These are phyloP conservation scores for Neodiprion fabricii DNA, from an alignment of 1,140 invertebrate species.

Conservation along the genomic window DNA sequence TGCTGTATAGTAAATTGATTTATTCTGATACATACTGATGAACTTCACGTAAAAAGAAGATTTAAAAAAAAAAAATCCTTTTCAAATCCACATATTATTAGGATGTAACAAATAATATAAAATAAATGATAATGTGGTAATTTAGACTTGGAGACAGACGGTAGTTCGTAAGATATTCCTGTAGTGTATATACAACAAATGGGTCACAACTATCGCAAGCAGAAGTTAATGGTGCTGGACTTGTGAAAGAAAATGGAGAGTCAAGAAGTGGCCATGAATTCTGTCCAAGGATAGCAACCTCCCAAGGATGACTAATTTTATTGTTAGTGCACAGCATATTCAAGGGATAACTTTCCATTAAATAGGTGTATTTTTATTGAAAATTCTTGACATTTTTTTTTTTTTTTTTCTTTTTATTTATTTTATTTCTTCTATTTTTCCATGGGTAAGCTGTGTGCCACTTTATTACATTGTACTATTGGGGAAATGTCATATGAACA, in stretches of 20 bases:
- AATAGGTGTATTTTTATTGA: not conserved
- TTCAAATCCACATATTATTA: not conserved
- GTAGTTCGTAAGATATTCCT: slow-evolving; percentile 30
- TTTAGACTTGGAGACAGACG: slow-evolving; percentile 31
- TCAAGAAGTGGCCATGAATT: not conserved
- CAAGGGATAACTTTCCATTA: not conserved
- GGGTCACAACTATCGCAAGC: slow-evolving; percentile 1
- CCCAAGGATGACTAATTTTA: slow-evolving; percentile 2
- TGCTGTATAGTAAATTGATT: slow-evolving; percentile 22
- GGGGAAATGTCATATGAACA: not conserved
- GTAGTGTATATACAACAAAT: slow-evolving; percentile 31
- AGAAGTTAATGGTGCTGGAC: slow-evolving; percentile 2
- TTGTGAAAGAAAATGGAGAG: not conserved
- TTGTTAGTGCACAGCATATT: not conserved
- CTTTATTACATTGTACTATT: slow-evolving; percentile 7
- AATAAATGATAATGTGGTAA: slow-evolving; percentile 29
- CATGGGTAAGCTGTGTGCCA: slow-evolving; percentile 9
- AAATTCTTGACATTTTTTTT: not conserved
- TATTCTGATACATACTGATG: slow-evolving; percentile 8
- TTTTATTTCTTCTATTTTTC: not conserved
- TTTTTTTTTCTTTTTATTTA: no score
- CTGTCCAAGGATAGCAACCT: not conserved
- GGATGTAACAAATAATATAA: slow-evolving; percentile 2
- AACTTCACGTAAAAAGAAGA: not conserved
- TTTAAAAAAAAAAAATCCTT: slow-evolving; percentile 15